Base-by-base conservation (phyloP, 2,888 invertebrate genomes). In the Napeogenes sylphis region DNA sequence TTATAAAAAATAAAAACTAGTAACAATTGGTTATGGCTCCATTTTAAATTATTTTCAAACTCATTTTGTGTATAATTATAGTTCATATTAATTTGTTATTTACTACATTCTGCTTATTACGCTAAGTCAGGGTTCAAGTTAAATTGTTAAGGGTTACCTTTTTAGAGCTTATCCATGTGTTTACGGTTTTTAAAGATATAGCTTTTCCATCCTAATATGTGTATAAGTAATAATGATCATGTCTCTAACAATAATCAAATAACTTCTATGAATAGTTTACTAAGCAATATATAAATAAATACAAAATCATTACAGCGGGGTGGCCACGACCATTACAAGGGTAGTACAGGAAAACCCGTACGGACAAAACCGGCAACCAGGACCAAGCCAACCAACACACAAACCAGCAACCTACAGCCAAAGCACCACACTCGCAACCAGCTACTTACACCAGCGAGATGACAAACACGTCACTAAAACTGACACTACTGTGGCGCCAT, bases 361-460 rank as follows among this genome's bases (percentile, higher is more conserved):
- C 56, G 68, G 69, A 13, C 70, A 71, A 60, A 67, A 65, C 55
- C 60, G 66, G 45, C 64, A 78, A 62, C 65, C 65, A 10, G 69
- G 62, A 13, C 69, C 75, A 42, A 69, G 71, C 13, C 75, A 78
- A 58, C 62, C 63, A 4, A 62, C 68, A 4, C 73, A 77, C 32
- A 74, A 76, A 59, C 71, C 70, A 30, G 65, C 38, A 68, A 66
- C 56, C 67, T 71, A 55, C 68, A 71, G 61, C n/a, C 65, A 77
- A 64, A 83, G 79, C 65, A 88, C 89, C 0, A 89, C 90, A 0
- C 87, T 82, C 4, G 90, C 85, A 35, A 92, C 92, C 12, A 92
- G 90, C 71, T 93, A 93, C 72, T 80, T 93, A 64, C 92, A 92
- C 70, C 91, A 91, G 62, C 84, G 93, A 47, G 84, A 91, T 75